A percentile compares a stretch with the other conserved stretches of the same genome.
Evolutionary conservation across 2,888 invertebrate species (phyloP).

Genomic region (Polymixis lichenea): DNA sequence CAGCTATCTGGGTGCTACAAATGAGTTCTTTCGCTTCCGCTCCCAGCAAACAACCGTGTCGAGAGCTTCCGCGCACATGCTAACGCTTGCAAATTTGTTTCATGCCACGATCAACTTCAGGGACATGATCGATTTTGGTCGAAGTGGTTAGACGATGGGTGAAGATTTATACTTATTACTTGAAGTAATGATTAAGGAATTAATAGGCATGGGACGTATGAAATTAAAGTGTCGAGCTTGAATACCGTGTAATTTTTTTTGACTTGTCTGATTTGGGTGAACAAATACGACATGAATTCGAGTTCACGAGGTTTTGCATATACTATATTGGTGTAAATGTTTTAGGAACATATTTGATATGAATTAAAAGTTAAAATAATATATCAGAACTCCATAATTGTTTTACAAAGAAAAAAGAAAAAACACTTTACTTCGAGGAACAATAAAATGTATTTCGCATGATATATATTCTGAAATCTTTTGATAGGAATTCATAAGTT

Average conservation of each 20-base stretch:
- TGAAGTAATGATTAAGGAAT: not conserved
- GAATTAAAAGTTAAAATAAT: too few species aligned
- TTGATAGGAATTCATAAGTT: too few species aligned
- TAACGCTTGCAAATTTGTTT: constrained; percentile 57
- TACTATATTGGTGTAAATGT: too few species aligned
- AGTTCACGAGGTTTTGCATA: not conserved
- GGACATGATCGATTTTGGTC: constrained; percentile 46
- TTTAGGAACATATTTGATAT: too few species aligned
- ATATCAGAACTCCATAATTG: not conserved
- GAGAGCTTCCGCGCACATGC: constrained; percentile 49
- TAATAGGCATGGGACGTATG: not conserved
- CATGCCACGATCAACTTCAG: constrained; percentile 33
- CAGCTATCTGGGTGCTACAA: constrained; percentile 36
- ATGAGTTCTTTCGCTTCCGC: constrained; percentile 53
- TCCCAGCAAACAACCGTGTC: constrained; percentile 42
- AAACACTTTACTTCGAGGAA: not conserved
- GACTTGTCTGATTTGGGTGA: not conserved
- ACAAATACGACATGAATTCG: not conserved
- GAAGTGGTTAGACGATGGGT: constrained; percentile 17
- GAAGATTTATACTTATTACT: constrained; percentile 7
- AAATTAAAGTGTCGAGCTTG: not conserved
- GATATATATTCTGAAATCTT: too few species aligned
- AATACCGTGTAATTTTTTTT: not conserved
- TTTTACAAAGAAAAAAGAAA: not conserved
- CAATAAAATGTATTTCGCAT: too few species aligned